phyloP scores from a whole-genome alignment of 2,888 invertebrate species.

The Phyto melanocephala region DNA sequence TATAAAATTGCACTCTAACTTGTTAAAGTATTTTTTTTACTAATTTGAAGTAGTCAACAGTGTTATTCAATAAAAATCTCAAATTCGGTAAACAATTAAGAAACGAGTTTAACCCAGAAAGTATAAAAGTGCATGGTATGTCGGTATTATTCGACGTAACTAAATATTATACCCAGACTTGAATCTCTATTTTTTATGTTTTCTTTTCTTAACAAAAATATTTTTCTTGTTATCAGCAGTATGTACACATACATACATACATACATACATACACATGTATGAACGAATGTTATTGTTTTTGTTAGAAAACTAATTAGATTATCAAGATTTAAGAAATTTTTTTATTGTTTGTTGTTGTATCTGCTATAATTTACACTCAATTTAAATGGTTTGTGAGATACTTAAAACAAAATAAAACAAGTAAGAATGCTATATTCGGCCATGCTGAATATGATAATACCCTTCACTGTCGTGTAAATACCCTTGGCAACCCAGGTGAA shows the following conservation, averaged over 20 bases:
- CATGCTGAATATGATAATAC: too few relatives aligned
- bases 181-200: neutral
- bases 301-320: slow-evolving; percentile 51
- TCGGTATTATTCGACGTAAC: neutral
- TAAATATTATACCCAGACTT: neutral
- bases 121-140: too few relatives aligned
- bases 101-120: too few relatives aligned
- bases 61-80: too few relatives aligned
- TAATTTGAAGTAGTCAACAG: too few relatives aligned
- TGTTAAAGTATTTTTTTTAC: too few relatives aligned
- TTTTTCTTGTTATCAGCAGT: slow-evolving; percentile 5
- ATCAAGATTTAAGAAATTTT: slow-evolving; percentile 24
- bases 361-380: slow-evolving; percentile 44
- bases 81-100: too few relatives aligned
- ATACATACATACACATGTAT: neutral
- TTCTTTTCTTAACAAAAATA: neutral
- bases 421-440: too few relatives aligned
- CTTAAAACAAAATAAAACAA: neutral
- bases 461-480: too few relatives aligned
- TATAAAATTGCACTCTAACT: too few relatives aligned
- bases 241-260: too few relatives aligned
- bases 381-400: slow-evolving; percentile 7
- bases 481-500: too few relatives aligned
- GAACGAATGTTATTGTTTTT: neutral
- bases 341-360: neutral